A percentile compares a stretch with the other conserved stretches of the same genome.
These are phyloP conservation scores for Pampus argenteus DNA, from an alignment of 2,797 vertebrate species.

Conservation along the genomic window DNA sequence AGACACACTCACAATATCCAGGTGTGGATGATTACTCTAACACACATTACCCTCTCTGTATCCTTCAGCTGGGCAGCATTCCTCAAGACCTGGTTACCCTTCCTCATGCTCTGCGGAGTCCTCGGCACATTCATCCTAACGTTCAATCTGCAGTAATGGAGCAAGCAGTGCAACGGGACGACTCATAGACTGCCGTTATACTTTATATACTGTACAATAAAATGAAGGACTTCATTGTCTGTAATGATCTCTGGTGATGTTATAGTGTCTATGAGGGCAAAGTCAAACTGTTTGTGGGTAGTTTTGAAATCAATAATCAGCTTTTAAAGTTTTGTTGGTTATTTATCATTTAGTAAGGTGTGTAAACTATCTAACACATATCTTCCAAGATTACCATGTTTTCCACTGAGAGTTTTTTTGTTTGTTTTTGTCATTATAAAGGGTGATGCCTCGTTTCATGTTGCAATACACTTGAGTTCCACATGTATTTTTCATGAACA, in stretches of 20 bases:
- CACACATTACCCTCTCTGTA: slow-evolving; percentile 34
- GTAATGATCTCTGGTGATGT: slow-evolving; percentile 13
- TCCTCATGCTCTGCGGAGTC: slow-evolving; percentile 89
- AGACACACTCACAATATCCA: slow-evolving; percentile 9
- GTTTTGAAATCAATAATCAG: slow-evolving; percentile 11
- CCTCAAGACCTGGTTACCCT: slow-evolving; percentile 98
- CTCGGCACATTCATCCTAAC: slow-evolving; percentile 88
- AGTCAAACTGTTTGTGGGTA: slow-evolving; percentile 1
- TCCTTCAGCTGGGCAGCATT: slow-evolving; percentile 89
- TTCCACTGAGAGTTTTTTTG: slow-evolving; percentile 8
- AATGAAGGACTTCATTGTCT: slow-evolving; percentile 23
- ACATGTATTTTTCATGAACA: slow-evolving; percentile 46
- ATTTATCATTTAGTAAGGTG: background rate
- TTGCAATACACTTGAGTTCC: slow-evolving; percentile 3
- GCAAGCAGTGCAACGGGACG: background rate
- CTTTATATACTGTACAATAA: slow-evolving; percentile 7
- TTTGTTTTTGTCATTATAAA: background rate
- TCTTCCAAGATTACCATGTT: slow-evolving; percentile 4
- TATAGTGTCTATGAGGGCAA: slow-evolving; percentile 11
- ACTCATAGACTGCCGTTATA: slow-evolving; percentile 39
- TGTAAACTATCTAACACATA: background rate
- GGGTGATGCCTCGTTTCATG: background rate
- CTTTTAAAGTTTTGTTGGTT: slow-evolving; percentile 3
- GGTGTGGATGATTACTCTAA: slow-evolving; percentile 48
- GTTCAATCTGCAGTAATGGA: slow-evolving; percentile 88